phyloP scores from a whole-genome alignment of 2,888 invertebrate genomes.

The Polydrusus tereticollis region DNA sequence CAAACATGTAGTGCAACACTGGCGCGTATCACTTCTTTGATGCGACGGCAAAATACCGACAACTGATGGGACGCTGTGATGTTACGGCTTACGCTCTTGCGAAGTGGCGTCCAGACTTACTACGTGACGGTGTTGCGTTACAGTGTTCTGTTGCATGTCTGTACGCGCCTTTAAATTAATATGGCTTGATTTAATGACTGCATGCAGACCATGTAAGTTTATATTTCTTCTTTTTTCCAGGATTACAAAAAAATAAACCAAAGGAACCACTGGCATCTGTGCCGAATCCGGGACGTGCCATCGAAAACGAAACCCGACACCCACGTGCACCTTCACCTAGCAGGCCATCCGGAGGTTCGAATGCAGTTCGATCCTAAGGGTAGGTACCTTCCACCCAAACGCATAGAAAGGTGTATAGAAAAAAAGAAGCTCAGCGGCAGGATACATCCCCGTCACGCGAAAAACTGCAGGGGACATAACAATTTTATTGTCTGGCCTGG shows the following conservation, averaged over 20 bases:
- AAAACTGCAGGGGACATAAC: background rate
- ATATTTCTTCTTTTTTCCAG: conserved; percentile 31
- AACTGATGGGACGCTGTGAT: no score
- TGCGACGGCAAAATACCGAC: no score
- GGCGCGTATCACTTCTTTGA: no score
- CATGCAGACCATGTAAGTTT: no score
- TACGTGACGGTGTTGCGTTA: no score
- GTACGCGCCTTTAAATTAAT: no score
- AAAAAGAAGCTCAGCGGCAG: background rate
- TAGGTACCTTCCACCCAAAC: conserved; percentile 8
- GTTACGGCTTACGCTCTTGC: no score
- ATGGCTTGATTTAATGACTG: no score
- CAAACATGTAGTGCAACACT: no score
- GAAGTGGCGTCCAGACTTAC: no score
- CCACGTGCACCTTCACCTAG: conserved; percentile 25
- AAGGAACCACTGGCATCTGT: conserved; percentile 32
- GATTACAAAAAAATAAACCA: conserved; percentile 27
- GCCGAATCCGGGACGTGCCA: conserved; percentile 30
- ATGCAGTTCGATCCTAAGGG: conserved; percentile 34
- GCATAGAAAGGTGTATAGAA: conserved; percentile 25
- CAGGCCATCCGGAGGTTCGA: background rate
- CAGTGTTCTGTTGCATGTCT: no score
- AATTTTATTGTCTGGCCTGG: background rate
- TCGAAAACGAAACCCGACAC: background rate
- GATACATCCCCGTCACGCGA: background rate